Evolutionary conservation across 30 jellyfish, hydroid and myxozoan genomes (phyloP), one percentile per base, ranked within the genome.

Genomic region (Aurelia sp.): DNA sequence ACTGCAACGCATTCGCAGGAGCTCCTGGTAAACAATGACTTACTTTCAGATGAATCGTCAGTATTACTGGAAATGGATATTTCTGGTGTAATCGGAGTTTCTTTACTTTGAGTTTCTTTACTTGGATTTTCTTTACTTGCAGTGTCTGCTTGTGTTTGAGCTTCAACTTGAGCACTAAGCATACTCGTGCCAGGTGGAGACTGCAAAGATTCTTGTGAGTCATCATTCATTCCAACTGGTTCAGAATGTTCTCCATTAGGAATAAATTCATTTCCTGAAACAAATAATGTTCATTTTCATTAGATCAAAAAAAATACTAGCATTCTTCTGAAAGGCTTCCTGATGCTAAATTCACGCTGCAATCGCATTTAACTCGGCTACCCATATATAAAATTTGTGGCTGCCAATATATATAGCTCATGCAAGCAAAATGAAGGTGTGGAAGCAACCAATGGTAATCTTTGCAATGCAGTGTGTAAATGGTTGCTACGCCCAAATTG

Each of bases 111-210:
- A 44, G 55, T 7, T 44, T 44, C 55, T 44, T 44, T 44, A 44
- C 15, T 44, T 44, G 55, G 55, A n/a, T n/a, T 7, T 44, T 44
- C 55, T 44, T 44, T 44, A 44, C 15, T 44, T 44, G 55, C 16
- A 44, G 55, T 1, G 15, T 58, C 93, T 30, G 76, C 69, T 53
- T 53, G 11, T 4, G 2, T 35, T 8, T 76, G 65, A 18, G 92
- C 72, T 22, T 82, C 92, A 40, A 82, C 86, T 41, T 82, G 92
- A 18, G 92, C 84, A 53, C 86, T 82, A 18, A 82, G 67, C 71
- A 82, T 63, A 55, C 92, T 82, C 20, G 70, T 82, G 33, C 80
- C 80, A 9, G 84, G 82, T 18, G 91, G 91, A 2, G 91, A 81
- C 16, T 20, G 51, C 27, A 16, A 22, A 4, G 84, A 41, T 51